A percentile compares a stretch with the other conserved stretches of the same genome.
Evolutionary conservation across 2,113 vertebrate genomes (phyloP).

Genomic region (Catagonus wagneri): DNA sequence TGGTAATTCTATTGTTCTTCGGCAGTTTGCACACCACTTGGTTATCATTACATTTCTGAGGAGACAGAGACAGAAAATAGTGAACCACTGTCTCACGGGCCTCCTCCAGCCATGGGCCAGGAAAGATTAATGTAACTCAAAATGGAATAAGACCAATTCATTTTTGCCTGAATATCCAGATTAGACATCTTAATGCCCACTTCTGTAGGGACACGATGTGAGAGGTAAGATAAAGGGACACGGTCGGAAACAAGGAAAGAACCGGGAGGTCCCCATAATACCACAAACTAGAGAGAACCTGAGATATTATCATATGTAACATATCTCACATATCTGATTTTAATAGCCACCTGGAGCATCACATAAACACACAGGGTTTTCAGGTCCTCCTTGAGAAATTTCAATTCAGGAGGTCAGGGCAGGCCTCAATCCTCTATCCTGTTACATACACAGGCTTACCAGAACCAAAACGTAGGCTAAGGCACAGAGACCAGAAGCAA

Average conservation of each 20-base stretch:
- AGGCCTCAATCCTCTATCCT: background rate
- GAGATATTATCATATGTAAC: background rate
- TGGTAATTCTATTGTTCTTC: slow-evolving; percentile 39
- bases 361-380: background rate
- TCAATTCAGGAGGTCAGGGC: slow-evolving; percentile 5
- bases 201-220: background rate
- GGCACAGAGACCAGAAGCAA: background rate
- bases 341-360: background rate
- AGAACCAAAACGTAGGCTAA: background rate
- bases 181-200: background rate
- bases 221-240: slow-evolving; percentile 31
- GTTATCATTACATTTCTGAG: background rate
- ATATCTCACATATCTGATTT: background rate
- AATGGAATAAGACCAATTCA: slow-evolving; percentile 51
- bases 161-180: background rate
- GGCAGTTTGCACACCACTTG: background rate
- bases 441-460: background rate
- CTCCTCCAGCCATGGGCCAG: slow-evolving; percentile 43
- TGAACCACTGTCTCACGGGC: background rate
- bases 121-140: slow-evolving; percentile 53
- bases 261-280: background rate
- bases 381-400: background rate
- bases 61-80: slow-evolving; percentile 20
- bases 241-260: background rate
- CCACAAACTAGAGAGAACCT: background rate